Evolutionary conservation across 2,888 invertebrate genomes (phyloP).

Genomic region (Pseudanteris insignis): DNA sequence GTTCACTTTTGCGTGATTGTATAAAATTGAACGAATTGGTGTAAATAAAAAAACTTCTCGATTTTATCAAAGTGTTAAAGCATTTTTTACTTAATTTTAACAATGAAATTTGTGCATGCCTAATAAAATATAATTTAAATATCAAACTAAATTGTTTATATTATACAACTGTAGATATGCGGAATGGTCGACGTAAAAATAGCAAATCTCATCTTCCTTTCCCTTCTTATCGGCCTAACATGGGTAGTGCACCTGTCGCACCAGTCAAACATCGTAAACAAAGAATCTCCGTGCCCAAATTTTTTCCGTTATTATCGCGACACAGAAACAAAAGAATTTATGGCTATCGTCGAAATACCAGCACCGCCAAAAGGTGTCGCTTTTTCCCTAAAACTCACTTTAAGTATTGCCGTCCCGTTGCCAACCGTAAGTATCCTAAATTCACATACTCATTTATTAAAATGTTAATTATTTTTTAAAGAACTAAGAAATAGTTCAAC

Average conservation of each 20-base stretch:
- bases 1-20: too few species aligned
- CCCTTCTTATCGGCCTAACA: neutral
- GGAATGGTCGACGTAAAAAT: slow-evolving; percentile 30
- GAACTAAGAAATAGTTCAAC: too few species aligned
- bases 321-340: slow-evolving; percentile 26
- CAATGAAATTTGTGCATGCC: too few species aligned
- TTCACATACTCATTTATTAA: too few species aligned
- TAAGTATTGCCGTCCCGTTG: slow-evolving; percentile 51
- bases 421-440: slow-evolving; percentile 56
- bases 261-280: neutral
- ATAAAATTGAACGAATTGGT: too few species aligned
- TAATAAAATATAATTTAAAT: too few species aligned
- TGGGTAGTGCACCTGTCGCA: too few species aligned
- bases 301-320: slow-evolving; percentile 48
- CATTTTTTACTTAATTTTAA: too few species aligned
- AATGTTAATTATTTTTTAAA: too few species aligned
- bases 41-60: too few species aligned
- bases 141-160: too few species aligned
- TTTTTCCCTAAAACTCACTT: slow-evolving; percentile 49
- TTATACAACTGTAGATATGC: slow-evolving; percentile 15
- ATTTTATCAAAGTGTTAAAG: too few species aligned
- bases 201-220: neutral
- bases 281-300: slow-evolving; percentile 52
- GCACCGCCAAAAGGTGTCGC: slow-evolving; percentile 48
- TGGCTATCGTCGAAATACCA: slow-evolving; percentile 53